Base-by-base conservation (phyloP, 2,113 vertebrate genomes). In the Patagioenas fasciata region DNA sequence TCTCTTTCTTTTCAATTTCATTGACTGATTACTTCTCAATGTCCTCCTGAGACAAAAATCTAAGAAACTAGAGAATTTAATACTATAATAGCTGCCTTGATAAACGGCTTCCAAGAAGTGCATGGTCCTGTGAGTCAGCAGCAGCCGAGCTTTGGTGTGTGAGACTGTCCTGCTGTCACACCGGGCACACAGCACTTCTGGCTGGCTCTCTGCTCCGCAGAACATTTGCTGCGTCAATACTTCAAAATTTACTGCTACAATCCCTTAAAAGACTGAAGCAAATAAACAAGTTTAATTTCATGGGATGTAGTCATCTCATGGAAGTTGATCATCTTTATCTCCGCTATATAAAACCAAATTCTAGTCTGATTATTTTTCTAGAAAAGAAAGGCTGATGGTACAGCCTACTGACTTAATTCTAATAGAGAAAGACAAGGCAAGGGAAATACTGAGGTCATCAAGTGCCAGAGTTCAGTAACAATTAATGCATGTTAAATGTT, bases 281-380 rank as follows among this genome's bases (percentile, higher is more conserved):
- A 83, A 25, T 89, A 88, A 91, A 60, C 67, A 82, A 72, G 42
- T 74, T 94, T 91, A 65, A 94, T 97, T 94, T 95, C 67, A 93
- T 89, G 64, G 66, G 48, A 60, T 70, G 60, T 74, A 47, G 65
- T 77, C 69, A 91, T 82, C 61, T 84, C 60, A 58, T 48, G 69
- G 71, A 80, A 83, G 73, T 91, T 66, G 64, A 81, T 91, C 53
- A 7, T 84, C 28, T 87, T 90, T 71, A 57, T 78, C 51, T 83
- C 57, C 31, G 34, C 61, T 44, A 18, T 53, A 81, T 47, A 60
- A 74, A 88, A 95, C 31, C 21, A 72, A 24, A 94, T 93, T 92
- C 92, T 85, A 75, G 31, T 66, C 48, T 5, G 6, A 61, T 86
- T 87, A 40, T 75, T 88, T 88, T 88, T 64, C 36, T 44, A 50